These are phyloP conservation scores for Echinarachnius parma DNA, from an alignment of 53 echinoderm and acorn worm species.

Conservation along the genomic window DNA sequence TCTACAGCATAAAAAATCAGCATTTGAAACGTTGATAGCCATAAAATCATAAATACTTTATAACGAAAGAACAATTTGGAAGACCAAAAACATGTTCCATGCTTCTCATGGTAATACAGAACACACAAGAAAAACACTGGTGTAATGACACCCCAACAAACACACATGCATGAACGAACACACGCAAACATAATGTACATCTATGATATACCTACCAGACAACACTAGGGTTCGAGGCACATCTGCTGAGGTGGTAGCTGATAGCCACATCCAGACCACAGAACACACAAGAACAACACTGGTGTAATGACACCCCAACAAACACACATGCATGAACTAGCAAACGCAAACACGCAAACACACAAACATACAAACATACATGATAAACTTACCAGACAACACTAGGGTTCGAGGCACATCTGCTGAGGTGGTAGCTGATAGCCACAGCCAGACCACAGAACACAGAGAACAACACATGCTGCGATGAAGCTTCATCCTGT, in stretches of 20 bases:
- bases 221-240: constrained; percentile 85
- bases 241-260: constrained; percentile 91
- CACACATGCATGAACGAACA: too few relatives aligned
- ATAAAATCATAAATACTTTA: too few relatives aligned
- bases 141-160: constrained; percentile 58
- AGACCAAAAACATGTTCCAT: too few relatives aligned
- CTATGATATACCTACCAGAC: too few relatives aligned
- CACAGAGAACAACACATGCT: constrained; percentile 85
- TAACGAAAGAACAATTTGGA: too few relatives aligned
- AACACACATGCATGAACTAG: too few relatives aligned
- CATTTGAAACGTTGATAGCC: too few relatives aligned
- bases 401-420: constrained; percentile 94
- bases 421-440: constrained; percentile 96
- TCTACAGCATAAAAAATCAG: constrained; percentile 41
- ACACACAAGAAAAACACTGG: constrained; percentile 82
- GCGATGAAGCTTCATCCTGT: constrained; percentile 54
- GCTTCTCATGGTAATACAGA: too few relatives aligned
- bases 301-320: constrained; percentile 55
- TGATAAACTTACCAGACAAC: constrained; percentile 85
- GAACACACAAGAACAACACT: constrained; percentile 83
- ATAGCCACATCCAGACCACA: constrained; percentile 92
- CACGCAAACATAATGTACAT: too few relatives aligned
- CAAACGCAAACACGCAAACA: too few relatives aligned
- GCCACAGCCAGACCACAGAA: constrained; percentile 95
- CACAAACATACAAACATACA: too few relatives aligned